Percentiles rank a stretch among this genome's conserved stretches.
Evolutionary conservation across 1,140 invertebrate species (phyloP).

Genomic region (Euwallacea similis): DNA sequence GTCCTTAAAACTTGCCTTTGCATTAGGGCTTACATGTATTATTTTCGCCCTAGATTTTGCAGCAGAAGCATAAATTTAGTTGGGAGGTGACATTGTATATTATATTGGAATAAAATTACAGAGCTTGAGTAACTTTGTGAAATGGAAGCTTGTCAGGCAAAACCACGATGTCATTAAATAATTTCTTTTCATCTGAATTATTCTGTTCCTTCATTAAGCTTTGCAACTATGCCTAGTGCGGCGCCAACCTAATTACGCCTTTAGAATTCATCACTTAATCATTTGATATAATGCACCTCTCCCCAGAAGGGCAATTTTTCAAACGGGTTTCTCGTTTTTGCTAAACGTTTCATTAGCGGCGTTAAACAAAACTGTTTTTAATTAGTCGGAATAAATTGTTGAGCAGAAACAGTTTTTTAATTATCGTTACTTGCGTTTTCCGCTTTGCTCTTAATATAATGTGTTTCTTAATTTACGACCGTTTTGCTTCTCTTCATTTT

Average conservation of each 20-base stretch:
- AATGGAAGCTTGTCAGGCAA: not conserved
- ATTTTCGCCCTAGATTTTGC: not conserved
- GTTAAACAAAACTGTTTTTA: constrained; percentile 35
- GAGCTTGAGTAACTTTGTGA: not conserved
- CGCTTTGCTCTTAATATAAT: constrained; percentile 22
- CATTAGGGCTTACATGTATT: not conserved
- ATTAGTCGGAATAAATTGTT: constrained; percentile 35
- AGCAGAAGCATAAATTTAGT: not conserved
- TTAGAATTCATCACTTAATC: constrained; percentile 13
- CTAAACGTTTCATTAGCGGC: constrained; percentile 31
- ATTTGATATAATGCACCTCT: constrained; percentile 18
- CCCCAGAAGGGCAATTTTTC: constrained; percentile 27
- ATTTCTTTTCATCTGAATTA: too few relatives aligned
- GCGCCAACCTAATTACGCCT: not conserved
- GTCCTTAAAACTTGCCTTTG: not conserved
- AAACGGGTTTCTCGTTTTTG: constrained; percentile 13
- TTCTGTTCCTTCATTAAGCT: too few relatives aligned
- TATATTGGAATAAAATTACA: not conserved
- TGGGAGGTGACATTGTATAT: not conserved
- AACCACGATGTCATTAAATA: not conserved
- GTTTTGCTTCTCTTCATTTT: constrained; percentile 31
- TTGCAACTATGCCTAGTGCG: not conserved
- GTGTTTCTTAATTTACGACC: constrained; percentile 36
- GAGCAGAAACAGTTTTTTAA: constrained; percentile 34
- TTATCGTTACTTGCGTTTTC: constrained; percentile 32